Conservation (phyloP, 2,797 vertebrate genomes). For the Ctenochaetus hawaiiensis region DNA sequence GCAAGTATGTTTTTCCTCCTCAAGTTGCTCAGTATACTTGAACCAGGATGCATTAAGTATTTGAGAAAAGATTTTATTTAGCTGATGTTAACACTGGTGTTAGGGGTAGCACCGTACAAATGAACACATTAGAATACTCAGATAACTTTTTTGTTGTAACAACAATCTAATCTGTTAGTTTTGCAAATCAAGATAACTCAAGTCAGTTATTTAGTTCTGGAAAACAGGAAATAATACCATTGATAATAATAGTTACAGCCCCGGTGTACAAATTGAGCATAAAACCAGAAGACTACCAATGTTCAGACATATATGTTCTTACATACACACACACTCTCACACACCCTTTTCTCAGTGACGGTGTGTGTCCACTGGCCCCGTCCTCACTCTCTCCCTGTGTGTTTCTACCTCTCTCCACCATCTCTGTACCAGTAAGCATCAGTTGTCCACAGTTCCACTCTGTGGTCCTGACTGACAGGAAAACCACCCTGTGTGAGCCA, state of each 20-base stretch:
- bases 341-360: neutral
- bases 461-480: conserved; percentile 64
- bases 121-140: too few relatives aligned
- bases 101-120: too few relatives aligned
- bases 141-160: too few relatives aligned
- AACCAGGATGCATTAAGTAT: too few relatives aligned
- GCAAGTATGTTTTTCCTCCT: too few relatives aligned
- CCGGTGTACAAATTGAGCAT: neutral
- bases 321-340: neutral
- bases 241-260: too few relatives aligned
- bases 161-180: too few relatives aligned
- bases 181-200: too few relatives aligned
- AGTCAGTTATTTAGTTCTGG: too few relatives aligned
- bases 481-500: conserved; percentile 48
- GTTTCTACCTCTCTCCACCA: conserved; percentile 15
- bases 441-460: conserved; percentile 61
- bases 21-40: too few relatives aligned
- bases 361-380: neutral
- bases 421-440: conserved; percentile 30
- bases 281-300: neutral
- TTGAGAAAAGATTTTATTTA: too few relatives aligned
- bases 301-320: neutral
- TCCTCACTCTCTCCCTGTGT: conserved; percentile 6
- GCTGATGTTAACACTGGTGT: too few relatives aligned
- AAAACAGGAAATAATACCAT: neutral